Evolutionary conservation across 2,113 vertebrate species (phyloP), one percentile per base, ranked within the genome.

Genomic region (Phaethon lepturus): DNA sequence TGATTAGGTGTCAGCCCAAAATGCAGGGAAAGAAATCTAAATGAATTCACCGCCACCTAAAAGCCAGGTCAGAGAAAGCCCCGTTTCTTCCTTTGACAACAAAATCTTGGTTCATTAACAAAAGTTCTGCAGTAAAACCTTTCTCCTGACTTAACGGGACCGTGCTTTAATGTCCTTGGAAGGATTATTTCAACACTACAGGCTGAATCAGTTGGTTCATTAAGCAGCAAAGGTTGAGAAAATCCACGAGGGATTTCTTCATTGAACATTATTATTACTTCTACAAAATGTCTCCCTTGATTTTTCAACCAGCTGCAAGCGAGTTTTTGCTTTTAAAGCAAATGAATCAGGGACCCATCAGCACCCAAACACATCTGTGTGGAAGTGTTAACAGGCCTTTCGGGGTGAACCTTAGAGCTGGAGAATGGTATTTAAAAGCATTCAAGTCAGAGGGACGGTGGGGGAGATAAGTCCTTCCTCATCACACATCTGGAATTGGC

Each of bases 111-210:
- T 49, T 94, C 89, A 82, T 94, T 94, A 96, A 90, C 69, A 50
- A 38, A 86, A 86, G 24, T 4, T 38, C 11, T 13, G 69, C 93
- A 58, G 52, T 85, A 67, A 95, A 95, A 73, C 17, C 76, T 38
- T 49, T 69, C 69, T 84, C 33, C 49, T 68, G 49, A 38, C 73
- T 76, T 76, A 72, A 66, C 38, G 62, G 87, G 86, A 66, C 64
- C 12, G 50, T 20, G 69, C 94, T 82, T 76, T 13, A 22, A 81
- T 4, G 8, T 31, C 93, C 95, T 94, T 90, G 87, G 71, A 55
- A 97, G 89, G 96, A 83, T 97, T 95, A 94, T 96, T 97, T 83
- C 96, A 90, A 42, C 77, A 47, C 87, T 55, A 35, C 24, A 23
- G 66, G 69, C 91, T 95, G 84, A 66, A 95, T 82, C 80, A 79